Conservation (phyloP, 2,113 vertebrate genomes). For the Engraulis encrasicolus region DNA sequence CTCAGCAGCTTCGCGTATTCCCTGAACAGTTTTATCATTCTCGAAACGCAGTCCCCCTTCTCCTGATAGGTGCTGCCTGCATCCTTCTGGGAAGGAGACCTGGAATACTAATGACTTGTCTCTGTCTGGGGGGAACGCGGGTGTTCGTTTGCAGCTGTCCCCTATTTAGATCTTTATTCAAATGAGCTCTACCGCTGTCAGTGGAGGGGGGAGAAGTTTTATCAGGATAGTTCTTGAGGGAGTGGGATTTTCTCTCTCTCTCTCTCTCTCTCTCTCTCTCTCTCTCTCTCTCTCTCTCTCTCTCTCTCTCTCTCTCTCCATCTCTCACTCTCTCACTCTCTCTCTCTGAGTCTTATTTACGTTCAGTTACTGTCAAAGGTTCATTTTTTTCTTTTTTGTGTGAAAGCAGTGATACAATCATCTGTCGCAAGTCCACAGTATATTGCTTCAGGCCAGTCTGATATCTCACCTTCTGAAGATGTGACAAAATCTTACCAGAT, state of each 20-base stretch:
- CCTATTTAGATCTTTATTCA: conserved; percentile 34
- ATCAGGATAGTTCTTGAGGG: neutral
- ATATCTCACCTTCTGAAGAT: neutral
- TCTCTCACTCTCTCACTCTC: no score
- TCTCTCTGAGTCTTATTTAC: no score
- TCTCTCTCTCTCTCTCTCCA: neutral
- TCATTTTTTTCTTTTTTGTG: neutral
- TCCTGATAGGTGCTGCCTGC: neutral
- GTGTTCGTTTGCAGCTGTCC: neutral
- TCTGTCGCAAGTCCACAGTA: neutral
- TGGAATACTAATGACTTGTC: conserved; percentile 33
- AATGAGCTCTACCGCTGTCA: neutral
- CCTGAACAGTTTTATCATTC: conserved; percentile 43
- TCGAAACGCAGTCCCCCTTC: neutral
- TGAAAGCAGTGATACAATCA: neutral
- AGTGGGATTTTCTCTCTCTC: neutral
- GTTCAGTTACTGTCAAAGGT: no score
- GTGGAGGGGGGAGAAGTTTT: neutral
- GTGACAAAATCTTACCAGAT: neutral
- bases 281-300: neutral
- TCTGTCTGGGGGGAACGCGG: neutral
- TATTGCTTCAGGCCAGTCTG: neutral
- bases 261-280: neutral
- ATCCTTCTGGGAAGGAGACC: conserved; percentile 22
- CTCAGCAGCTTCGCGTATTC: conserved; percentile 31